Conservation (phyloP, 1,140 invertebrate genomes). For the Phymastichus coffea region DNA sequence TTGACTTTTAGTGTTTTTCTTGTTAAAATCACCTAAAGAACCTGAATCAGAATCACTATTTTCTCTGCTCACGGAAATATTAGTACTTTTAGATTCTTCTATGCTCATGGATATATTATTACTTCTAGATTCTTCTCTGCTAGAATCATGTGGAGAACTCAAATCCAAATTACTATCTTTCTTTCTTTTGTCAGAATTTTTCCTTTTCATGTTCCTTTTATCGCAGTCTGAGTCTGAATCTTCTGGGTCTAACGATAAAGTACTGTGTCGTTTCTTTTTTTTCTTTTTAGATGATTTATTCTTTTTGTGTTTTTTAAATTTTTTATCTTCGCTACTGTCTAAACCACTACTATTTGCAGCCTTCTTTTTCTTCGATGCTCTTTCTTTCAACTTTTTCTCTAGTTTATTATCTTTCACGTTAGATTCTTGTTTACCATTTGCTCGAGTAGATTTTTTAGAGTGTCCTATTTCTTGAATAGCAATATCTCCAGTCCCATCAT, state of each 20-base stretch:
- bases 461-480: conserved; percentile 28
- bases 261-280: background rate
- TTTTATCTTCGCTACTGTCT: too few relatives aligned
- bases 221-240: background rate
- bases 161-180: conserved; percentile 22
- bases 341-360: too few relatives aligned
- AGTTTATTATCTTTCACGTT: too few relatives aligned
- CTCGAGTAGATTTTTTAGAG: background rate
- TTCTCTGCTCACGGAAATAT: conserved; percentile 19
- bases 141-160: conserved; percentile 25
- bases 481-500: conserved; percentile 48
- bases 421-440: too few relatives aligned
- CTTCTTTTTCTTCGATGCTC: too few relatives aligned
- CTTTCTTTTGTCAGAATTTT: conserved; percentile 12
- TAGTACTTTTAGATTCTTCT: conserved; percentile 25
- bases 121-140: conserved; percentile 14
- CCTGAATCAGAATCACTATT: conserved; percentile 22
- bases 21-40: conserved; percentile 43
- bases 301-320: conserved; percentile 27
- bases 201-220: conserved; percentile 27
- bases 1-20: conserved; percentile 24
- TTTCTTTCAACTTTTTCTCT: too few relatives aligned
- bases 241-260: background rate
- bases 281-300: conserved; percentile 14
- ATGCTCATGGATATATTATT: background rate